Percentiles rank a stretch among this genome's conserved stretches.
phyloP scores from a whole-genome alignment of 2,888 invertebrate genomes.

The Dicyrtoma fusca region DNA sequence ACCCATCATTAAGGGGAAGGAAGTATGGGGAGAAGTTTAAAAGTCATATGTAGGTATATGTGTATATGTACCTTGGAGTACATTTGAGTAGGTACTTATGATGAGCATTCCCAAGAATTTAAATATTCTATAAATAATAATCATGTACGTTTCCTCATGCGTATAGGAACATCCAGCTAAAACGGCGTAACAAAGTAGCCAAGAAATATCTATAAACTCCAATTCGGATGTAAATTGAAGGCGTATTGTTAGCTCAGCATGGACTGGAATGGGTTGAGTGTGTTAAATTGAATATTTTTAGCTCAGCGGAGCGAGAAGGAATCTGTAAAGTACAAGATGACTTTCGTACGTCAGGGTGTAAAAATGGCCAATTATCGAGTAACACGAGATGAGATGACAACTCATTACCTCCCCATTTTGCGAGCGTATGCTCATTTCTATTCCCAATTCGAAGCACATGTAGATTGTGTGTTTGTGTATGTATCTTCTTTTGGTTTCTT shows the following conservation, averaged over 20 bases:
- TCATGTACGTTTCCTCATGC: not conserved
- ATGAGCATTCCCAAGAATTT: too few relatives aligned
- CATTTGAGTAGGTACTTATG: too few relatives aligned
- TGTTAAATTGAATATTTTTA: conserved; percentile 17
- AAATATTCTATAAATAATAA: too few relatives aligned
- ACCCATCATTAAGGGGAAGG: too few relatives aligned
- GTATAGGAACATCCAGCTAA: not conserved
- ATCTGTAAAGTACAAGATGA: conserved; percentile 18
- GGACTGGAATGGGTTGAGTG: too few relatives aligned
- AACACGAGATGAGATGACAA: conserved; percentile 39
- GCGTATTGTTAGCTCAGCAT: too few relatives aligned
- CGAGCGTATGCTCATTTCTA: not conserved
- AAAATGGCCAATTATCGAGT: conserved; percentile 39
- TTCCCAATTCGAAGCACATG: not conserved
- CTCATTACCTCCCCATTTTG: conserved; percentile 35
- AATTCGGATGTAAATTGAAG: not conserved
- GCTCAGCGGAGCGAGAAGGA: conserved; percentile 9
- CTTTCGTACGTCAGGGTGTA: conserved; percentile 19
- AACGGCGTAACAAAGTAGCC: not conserved
- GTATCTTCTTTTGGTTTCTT: not conserved
- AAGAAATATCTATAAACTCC: not conserved
- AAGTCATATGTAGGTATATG: too few relatives aligned
- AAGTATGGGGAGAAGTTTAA: too few relatives aligned
- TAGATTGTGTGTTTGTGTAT: not conserved
- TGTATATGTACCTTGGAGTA: too few relatives aligned